Percentiles rank a stretch among this genome's conserved stretches.
phyloP scores from a whole-genome alignment of 2,888 invertebrate genomes.

The Eupithecia tripunctaria region DNA sequence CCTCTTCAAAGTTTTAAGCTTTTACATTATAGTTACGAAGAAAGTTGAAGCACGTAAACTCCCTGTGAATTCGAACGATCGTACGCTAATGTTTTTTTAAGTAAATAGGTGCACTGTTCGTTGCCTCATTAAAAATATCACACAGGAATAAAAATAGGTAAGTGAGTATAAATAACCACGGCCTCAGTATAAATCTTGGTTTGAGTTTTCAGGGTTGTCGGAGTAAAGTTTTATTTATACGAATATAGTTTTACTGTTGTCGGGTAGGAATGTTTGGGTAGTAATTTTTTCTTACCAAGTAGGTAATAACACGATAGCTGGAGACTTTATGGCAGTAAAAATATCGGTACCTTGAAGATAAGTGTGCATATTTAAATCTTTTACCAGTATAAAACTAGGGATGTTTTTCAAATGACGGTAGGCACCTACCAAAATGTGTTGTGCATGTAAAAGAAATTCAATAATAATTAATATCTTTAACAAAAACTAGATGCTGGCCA shows the following conservation, averaged over 20 bases:
- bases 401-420: not conserved
- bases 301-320: not conserved
- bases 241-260: not conserved
- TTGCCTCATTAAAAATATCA: conserved; percentile 83
- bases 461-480: not conserved
- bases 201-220: conserved; percentile 72
- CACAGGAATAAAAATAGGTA: conserved; percentile 81
- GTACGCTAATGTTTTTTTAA: conserved; percentile 67
- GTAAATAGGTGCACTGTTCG: conserved; percentile 77
- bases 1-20: not conserved
- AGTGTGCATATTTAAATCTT: not conserved
- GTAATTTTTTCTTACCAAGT: conserved; percentile 1
- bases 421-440: too few species aligned
- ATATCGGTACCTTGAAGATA: not conserved
- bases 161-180: conserved; percentile 77
- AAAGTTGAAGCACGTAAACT: not conserved
- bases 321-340: not conserved
- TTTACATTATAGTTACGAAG: not conserved
- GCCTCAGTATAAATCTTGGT: conserved; percentile 79
- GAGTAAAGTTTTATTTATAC: conserved; percentile 26
- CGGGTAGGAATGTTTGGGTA: conserved; percentile 1
- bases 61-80: conserved; percentile 4
- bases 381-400: not conserved
- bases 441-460: not conserved
- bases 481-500: not conserved